Base-by-base conservation (phyloP, 2,888 invertebrate species). In the Eupithecia subfuscata region DNA sequence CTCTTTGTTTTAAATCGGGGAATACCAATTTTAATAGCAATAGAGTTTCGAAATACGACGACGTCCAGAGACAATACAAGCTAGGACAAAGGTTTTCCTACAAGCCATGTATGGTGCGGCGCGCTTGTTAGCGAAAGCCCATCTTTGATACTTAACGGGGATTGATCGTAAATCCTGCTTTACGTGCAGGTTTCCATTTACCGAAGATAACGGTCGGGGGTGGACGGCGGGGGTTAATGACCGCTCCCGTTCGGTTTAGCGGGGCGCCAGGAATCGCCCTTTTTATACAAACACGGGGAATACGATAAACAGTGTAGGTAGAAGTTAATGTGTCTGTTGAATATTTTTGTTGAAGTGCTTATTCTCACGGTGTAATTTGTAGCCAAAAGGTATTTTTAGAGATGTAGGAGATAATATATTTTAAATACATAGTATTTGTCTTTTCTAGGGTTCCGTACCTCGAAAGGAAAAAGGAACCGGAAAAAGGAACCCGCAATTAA, bases 191-290 rank as follows among this genome's bases (percentile, higher is more conserved):
- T 92, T 93, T 90, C 93, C 93, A 86, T 93, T 92, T 89, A 93
- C 86, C 85, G 90, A 86, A 87, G 88, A 89, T 94, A 94, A 93
- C 94, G 93, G 94, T 92, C 82, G 90, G 90, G 92, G 91, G 88
- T 91, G 90, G 87, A 87, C 85, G 82, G 80, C 79, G 70, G 80
- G 85, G 92, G 91, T 92, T 91, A 88, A 84, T 80, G 92, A 88
- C 91, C 92, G 87, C 83, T 86, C 89, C 89, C 87, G 87, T 86
- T 86, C 84, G 85, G 84, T 82, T 80, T 81, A 81, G 84, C 86
- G 82, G 82, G 82, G 82, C 83, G 83, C 83, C 79, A 71, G 78
- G 73, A 77, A 73, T 76, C 75, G 77, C 77, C 76, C 77, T 80
- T 75, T 79, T 78, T 70, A 68, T 67, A 75, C 69, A 75, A 74